Conservation (phyloP, 2,113 vertebrate genomes). For the Asarcornis scutulata region DNA sequence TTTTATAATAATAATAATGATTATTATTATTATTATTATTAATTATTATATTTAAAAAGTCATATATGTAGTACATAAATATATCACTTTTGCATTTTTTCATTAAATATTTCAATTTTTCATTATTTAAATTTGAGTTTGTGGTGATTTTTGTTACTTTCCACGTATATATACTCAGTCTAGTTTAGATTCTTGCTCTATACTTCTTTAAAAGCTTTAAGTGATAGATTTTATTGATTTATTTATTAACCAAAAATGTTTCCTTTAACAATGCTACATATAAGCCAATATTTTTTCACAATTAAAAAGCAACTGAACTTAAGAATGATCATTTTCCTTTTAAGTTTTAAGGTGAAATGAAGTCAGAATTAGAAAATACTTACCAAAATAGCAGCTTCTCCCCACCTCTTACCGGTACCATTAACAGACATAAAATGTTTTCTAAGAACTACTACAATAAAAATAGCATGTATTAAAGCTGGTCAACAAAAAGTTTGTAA, state of each 20-base stretch:
- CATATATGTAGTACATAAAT: background rate
- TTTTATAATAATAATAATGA: too few species aligned
- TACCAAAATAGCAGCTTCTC: background rate
- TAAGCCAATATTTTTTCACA: background rate
- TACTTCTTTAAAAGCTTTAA: background rate
- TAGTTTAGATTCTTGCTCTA: background rate
- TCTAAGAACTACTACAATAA: background rate
- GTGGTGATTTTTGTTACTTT: background rate
- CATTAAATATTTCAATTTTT: background rate
- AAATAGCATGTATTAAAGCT: background rate
- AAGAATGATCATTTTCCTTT: background rate
- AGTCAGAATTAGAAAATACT: background rate
- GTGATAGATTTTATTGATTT: background rate
- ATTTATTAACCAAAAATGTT: background rate
- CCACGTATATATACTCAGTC: too few species aligned
- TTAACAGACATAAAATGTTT: background rate
- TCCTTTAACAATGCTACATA: background rate
- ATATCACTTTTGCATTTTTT: accelerated
- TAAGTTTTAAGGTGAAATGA: background rate
- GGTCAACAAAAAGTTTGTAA: background rate
- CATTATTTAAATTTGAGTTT: background rate
- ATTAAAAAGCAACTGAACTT: background rate
- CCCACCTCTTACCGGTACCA: background rate
- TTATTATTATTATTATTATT: background rate
- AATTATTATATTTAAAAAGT: background rate